phyloP scores from a whole-genome alignment of 2,113 vertebrate species.

The Phyllopteryx taeniolatus region DNA sequence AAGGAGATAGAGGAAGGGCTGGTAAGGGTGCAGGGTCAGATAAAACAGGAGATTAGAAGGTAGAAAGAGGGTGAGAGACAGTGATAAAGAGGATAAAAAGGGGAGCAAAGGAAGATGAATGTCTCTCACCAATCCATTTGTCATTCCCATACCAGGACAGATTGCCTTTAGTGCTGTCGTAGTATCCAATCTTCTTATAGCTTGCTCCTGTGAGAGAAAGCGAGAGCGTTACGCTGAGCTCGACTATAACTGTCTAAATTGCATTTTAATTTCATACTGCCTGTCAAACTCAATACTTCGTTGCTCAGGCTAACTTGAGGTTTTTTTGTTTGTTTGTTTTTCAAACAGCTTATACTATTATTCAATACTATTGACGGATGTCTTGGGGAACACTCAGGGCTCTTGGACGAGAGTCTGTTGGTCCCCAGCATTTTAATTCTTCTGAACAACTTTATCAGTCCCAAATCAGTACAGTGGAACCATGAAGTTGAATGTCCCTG shows the following conservation, averaged over 20 bases:
- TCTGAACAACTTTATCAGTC: no score
- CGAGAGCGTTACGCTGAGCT: background rate
- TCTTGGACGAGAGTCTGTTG: no score
- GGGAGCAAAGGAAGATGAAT: conserved; percentile 19
- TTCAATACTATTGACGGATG: no score
- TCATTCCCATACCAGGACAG: conserved; percentile 91
- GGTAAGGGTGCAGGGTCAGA: conserved; percentile 14
- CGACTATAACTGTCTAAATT: background rate
- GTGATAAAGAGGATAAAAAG: conserved; percentile 22
- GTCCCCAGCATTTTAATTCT: no score
- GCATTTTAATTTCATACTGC: background rate
- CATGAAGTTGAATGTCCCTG: no score
- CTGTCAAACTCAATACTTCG: background rate
- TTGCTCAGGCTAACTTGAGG: background rate
- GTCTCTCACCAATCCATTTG: conserved; percentile 85
- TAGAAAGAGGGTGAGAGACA: conserved; percentile 18
- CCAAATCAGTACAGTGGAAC: no score
- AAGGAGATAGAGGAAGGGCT: conserved; percentile 9
- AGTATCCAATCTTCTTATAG: conserved; percentile 95
- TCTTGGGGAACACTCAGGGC: no score
- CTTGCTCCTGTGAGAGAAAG: conserved; percentile 74
- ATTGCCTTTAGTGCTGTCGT: conserved; percentile 91
- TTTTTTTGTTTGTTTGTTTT: background rate
- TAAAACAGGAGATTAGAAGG: conserved; percentile 17
- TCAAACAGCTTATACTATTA: background rate